Evolutionary conservation across 2,797 vertebrate genomes (phyloP), one percentile per base, ranked within the genome.

Genomic region (Peromyscus attwateri): DNA sequence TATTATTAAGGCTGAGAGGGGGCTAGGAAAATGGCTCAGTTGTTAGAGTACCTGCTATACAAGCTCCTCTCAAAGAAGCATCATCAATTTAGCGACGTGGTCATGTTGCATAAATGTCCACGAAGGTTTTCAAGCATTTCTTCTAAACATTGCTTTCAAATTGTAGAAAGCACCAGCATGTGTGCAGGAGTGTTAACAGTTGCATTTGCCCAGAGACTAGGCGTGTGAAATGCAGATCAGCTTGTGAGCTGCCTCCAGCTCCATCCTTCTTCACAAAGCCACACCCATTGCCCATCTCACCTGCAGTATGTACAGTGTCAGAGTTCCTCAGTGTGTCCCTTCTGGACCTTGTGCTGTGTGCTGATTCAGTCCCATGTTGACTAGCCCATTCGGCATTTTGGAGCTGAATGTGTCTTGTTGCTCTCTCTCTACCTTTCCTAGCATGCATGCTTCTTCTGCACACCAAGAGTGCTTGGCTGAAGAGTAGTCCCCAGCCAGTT

Each of bases 121-220:
- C 12, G 77, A 77, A 92, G 73, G 81, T 79, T 88, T 96, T 62
- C 76, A 84, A 92, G 71, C 52, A 79, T 87, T 37, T 68, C 91
- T 93, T 80, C 57, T 13, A 71, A 77, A 91, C 9, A 34, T 55
- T 40, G 60, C 64, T 97, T 95, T 94, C 49, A 84, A 80, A 46
- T 64, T 17, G 43, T 19, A 43, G 55, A 71, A 94, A 91, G 57
- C 52, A 77, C 7, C 52, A 55, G 46, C 31, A 0, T 2, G 1
- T 43, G 21, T 9, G 34, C 49, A 17, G 27, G 80, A 62, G 52
- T 12, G 16, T 94, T 52, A 79, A 37, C 0, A 8, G 31, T 9
- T 60, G 87, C 94, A 40, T 93, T 75, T 76, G 62, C 49, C 73
- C 31, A 19, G 76, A 83, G 80, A 91, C 71, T 0, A 55, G 27